phyloP scores from a whole-genome alignment of 2,888 invertebrate genomes.

The Cantharis rufa region DNA sequence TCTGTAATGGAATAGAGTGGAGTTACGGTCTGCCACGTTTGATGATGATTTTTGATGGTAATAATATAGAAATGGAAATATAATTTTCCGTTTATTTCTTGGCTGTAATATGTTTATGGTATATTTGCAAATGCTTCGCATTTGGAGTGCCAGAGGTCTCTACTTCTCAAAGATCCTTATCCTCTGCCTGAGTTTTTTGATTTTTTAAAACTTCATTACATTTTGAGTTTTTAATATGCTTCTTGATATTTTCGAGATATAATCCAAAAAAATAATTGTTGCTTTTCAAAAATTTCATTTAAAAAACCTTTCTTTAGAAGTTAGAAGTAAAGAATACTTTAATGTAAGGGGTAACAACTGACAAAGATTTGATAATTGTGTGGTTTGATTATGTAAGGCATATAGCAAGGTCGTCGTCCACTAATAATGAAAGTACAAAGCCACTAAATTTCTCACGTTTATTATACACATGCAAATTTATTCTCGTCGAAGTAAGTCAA shows the following conservation, averaged over 20 bases:
- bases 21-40: not conserved
- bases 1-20: not conserved
- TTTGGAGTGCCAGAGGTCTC: not conserved
- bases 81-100: too few species aligned
- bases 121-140: too few species aligned
- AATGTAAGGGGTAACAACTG: not conserved
- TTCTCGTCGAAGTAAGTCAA: not conserved
- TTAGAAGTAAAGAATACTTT: not conserved
- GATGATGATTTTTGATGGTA: not conserved
- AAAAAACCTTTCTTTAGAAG: not conserved
- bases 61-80: not conserved
- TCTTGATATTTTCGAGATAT: too few species aligned
- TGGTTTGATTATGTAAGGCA: not conserved
- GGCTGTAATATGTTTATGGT: too few species aligned
- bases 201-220: too few species aligned
- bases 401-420: not conserved
- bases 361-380: not conserved
- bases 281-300: too few species aligned
- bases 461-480: not conserved
- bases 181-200: too few species aligned
- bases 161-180: not conserved
- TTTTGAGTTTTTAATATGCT: too few species aligned
- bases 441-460: not conserved
- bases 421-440: not conserved
- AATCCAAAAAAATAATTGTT: too few species aligned